Evolutionary conservation across 2,797 vertebrate species (phyloP), one percentile per base, ranked within the genome.

Genomic region (Sus cebifrons): DNA sequence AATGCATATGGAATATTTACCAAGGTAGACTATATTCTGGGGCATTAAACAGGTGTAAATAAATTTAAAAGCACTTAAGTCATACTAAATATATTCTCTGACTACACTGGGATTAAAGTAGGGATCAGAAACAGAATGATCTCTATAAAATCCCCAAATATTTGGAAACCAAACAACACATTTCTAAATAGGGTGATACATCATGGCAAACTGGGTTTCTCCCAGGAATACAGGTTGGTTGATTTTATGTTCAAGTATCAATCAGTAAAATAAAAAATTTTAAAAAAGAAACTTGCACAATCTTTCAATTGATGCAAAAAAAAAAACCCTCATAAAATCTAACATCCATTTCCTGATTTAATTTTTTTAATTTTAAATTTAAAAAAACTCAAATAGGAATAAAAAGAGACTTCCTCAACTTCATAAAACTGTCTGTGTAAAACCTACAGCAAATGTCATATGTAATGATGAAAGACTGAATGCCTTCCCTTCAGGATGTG

Each of bases 11-110:
- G 20, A 27, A 20, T 32, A 13, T 64, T 36, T 49, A 49, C 18
- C 67, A 65, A 74, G 10, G 32, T n/a, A 74, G 44, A 40, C 23
- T 36, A 25, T 27, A 52, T 52, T 77, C 44, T 16, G 25, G 27
- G 67, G n/a, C 56, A 91, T 52, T 86, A 71, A 74, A 87, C 60
- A 84, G 91, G 17, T 58, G 83, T 79, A 77, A 93, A 90, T 20
- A 54, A 77, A 87, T 73, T 49, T 56, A 67, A 56, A 74, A 58
- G 23, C 15, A 54, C 20, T 62, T 27, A 32, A 74, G 40, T 56
- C 65, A 68, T 20, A 65, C 52, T 29, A 82, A 86, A 68, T 82
- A 52, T 40, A 21, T n/a, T 68, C 79, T 86, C 75, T 65, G 60
- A 56, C 52, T 60, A 68, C 71, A 87, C 21, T 7, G 3, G n/a